Evolutionary conservation across 2,888 invertebrate genomes (phyloP).

Genomic region (Lepidonotus clava): DNA sequence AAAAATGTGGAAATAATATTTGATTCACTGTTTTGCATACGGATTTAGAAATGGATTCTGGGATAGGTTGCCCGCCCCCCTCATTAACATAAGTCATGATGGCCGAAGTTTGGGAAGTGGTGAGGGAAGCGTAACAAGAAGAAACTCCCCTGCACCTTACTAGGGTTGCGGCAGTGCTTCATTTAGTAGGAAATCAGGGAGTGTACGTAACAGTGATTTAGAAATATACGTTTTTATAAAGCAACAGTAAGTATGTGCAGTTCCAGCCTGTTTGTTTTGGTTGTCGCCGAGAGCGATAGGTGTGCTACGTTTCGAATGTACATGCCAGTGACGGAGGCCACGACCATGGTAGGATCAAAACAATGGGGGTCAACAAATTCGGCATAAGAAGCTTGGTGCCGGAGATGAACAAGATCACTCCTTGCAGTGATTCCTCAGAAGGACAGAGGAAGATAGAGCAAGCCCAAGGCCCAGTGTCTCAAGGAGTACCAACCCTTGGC

Average conservation of each 20-base stretch:
- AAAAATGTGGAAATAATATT: too few relatives aligned
- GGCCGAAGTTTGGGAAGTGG: constrained; percentile 38
- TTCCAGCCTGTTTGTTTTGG: background rate
- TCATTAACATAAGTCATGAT: constrained; percentile 56
- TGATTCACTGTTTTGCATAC: too few relatives aligned
- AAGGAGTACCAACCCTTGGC: background rate
- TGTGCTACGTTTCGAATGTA: constrained; percentile 31
- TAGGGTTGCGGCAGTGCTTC: background rate
- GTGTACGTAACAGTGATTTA: background rate
- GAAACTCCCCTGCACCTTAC: constrained; percentile 3
- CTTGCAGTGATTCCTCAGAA: constrained; percentile 42
- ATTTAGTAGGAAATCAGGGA: background rate
- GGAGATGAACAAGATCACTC: constrained; percentile 41
- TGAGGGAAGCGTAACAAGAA: constrained; percentile 12
- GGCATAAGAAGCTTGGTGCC: constrained; percentile 38
- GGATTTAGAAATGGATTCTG: constrained; percentile 9
- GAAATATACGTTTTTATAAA: background rate
- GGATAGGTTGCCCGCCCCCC: constrained; percentile 43
- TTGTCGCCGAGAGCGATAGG: background rate
- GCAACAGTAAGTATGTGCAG: background rate
- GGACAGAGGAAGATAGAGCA: background rate
- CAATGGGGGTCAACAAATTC: constrained; percentile 55
- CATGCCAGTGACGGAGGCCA: background rate
- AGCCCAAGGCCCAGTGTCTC: background rate
- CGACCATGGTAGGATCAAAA: constrained; percentile 53